Percentiles rank a stretch among this genome's conserved stretches.
Conservation (phyloP, 2,113 vertebrate species). For the Actenoides lindsayi region DNA sequence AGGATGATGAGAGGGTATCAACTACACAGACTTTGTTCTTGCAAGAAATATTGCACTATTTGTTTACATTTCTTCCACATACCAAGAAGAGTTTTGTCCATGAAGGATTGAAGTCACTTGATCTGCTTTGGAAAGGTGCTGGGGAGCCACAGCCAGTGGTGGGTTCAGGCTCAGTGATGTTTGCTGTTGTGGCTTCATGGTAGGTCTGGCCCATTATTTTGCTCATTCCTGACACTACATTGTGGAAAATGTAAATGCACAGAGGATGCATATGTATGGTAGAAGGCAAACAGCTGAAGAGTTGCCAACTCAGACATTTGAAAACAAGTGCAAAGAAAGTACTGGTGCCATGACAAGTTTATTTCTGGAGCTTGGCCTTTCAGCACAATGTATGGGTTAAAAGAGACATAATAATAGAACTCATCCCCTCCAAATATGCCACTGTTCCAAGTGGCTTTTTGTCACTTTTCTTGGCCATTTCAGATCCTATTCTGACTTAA, state of each 20-base stretch:
- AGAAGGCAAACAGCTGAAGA: background rate
- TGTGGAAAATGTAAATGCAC: background rate
- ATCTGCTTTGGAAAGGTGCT: background rate
- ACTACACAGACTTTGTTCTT: fast-evolving
- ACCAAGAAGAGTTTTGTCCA: fast-evolving
- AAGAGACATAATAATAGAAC: background rate
- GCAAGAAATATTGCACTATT: background rate
- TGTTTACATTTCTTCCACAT: background rate
- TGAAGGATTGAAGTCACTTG: background rate
- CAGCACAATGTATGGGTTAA: background rate
- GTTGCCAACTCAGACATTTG: background rate
- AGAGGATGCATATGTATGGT: fast-evolving
- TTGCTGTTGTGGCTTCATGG: background rate
- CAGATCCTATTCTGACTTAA: background rate
- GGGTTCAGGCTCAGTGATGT: fast-evolving
- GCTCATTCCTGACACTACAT: background rate
- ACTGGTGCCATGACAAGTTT: background rate
- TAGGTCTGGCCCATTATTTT: background rate
- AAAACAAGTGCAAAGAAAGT: background rate
- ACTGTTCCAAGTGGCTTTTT: background rate
- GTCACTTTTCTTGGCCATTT: background rate
- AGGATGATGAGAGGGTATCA: too few species aligned
- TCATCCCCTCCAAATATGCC: background rate
- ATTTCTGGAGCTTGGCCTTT: background rate
- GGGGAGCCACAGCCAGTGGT: background rate